Evolutionary conservation across 2,113 vertebrate genomes (phyloP), one percentile per base, ranked within the genome.

Genomic region (Lepus timidus): DNA sequence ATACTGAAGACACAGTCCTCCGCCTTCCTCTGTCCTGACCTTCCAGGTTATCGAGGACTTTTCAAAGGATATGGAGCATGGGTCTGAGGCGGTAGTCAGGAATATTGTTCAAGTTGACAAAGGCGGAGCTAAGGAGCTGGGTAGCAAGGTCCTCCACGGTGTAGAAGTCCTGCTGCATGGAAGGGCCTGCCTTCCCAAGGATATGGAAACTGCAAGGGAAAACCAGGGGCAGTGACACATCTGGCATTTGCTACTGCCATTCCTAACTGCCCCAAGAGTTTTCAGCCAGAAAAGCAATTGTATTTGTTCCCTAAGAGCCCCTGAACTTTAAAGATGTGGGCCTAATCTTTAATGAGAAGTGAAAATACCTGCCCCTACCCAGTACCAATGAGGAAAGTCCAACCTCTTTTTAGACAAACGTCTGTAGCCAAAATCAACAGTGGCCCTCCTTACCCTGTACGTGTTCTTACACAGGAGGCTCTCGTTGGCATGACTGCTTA

Each of bases 141-240:
- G 98, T 97, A 20, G 98, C 98, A 1, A 99, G 97, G 74, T 98
- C 98, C 33, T 99, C 98, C 14, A 99, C 98, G 0, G 98, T 99
- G 97, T 99, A 99, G 98, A 99, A 99, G 52, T 99, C 99, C 97
- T 99, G 99, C 92, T 99, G 98, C 98, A 99, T 98, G 90, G 98
- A 99, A n/a, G 98, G 97, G 39, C 99, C 99, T 33, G 98, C 98
- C 82, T 99, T 99, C 67, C 99, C 99, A 44, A 99, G 97, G 95
- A 99, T 98, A 31, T 99, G 99, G 96, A 99, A 99, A 96, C 99
- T 99, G 96, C 11, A 97, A 95, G 55, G 79, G 83, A 96, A 96
- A 93, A 13, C 3, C 58, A 87, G 0, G 9, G 73, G 31, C 31
- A 83, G 8, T 39, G 64, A 85, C 85, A 95, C 51, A 75, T 27